Base-by-base conservation (phyloP, 1,140 invertebrate genomes). In the Drosophila parvula region DNA sequence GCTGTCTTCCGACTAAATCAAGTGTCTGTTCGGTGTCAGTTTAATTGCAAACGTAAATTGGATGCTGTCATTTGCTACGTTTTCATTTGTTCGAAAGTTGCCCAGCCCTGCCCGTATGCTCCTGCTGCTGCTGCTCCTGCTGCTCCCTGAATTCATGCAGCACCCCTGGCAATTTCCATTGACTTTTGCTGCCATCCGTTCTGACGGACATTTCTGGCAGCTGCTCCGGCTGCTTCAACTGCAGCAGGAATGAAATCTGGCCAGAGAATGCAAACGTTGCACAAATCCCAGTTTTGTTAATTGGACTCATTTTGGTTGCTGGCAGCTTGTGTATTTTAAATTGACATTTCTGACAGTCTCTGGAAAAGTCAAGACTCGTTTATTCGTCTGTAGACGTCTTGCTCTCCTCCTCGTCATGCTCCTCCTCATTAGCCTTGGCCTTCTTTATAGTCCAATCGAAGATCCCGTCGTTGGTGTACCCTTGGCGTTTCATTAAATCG, bases 401-500 rank as follows among this genome's bases (percentile, higher is more conserved):
- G 4, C 44, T 18, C 14, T 97, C 97, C 92, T 99, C 97, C 12
- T 59, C 28, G 5, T 27, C 1, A 22, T 22, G 2, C n/a, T 30
- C 8, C 32, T 51, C 4, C 0, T 1, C 5, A 4, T 41, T 16
- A 4, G 12, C 2, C 5, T 9, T 16, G 27, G 2, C 11, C 8
- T 28, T 12, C 5, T 18, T 8, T 5, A 12, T 6, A 95, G 98
- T 96, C 99, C 99, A 99, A 93, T 99, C 98, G 93, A 99, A 99
- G 70, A 96, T 97, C 93, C 98, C 99, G 93, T 99, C 98, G 92
- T 99, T 98, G 93, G 98, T 97, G 93, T 99, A 98, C 93, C 98
- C 98, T 73, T 99, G 94, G 61, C 98, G 98, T 84, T 98, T 96
- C 94, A 99, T 99, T 82, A 99, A 94, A 92, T 99, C 99, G 77